Base-by-base conservation (phyloP, 1,140 invertebrate species). In the Drosophila pachea region DNA sequence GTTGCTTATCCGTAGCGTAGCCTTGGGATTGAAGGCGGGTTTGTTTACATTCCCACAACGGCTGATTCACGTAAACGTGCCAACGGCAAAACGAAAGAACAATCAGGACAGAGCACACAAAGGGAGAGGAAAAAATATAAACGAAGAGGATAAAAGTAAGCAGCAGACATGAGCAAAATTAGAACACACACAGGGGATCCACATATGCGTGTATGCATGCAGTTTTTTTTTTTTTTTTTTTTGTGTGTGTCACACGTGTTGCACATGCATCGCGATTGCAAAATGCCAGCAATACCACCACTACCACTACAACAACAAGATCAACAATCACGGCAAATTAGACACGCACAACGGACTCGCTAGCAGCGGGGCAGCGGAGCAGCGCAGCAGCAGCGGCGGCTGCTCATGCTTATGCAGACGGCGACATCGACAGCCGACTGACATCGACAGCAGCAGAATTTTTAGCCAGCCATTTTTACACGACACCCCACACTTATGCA, bases 261-360 rank as follows among this genome's bases (percentile, higher is more conserved):
- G 77, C 77, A 81, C 77, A 81, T 76, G 59, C 68, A 60, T 70
- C 76, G 77, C 77, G 73, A 56, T 73, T 73, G 77, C 68, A 49
- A 60, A 67, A 56, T 58, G 47, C 36, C 29, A 35, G 7, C 32
- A 65, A 22, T 22, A 22, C 1, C 22, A 22, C 22, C 3, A 22
- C 22, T 22, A 22, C 22, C 22, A 22, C 22, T 2, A 22, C 22
- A 22, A 8, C 40, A 67, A 55, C 8, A 43, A 47, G 60, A 73
- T 74, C 16, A 49, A 55, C 42, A 64, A 60, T 47, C 62, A 68
- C 53, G 38, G 47, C 55, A 63, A 73, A 79, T 79, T 79, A 79
- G 73, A 56, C 68, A 78, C 60, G 68, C 76, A 52, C 73, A 59
- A 53, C 38, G 61, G 62, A 64, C 47, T 61, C 47, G 43, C 35